A percentile compares a stretch with the other conserved stretches of the same genome.
Evolutionary conservation across 2,113 vertebrate species (phyloP).

Genomic region (Jaculus jaculus): DNA sequence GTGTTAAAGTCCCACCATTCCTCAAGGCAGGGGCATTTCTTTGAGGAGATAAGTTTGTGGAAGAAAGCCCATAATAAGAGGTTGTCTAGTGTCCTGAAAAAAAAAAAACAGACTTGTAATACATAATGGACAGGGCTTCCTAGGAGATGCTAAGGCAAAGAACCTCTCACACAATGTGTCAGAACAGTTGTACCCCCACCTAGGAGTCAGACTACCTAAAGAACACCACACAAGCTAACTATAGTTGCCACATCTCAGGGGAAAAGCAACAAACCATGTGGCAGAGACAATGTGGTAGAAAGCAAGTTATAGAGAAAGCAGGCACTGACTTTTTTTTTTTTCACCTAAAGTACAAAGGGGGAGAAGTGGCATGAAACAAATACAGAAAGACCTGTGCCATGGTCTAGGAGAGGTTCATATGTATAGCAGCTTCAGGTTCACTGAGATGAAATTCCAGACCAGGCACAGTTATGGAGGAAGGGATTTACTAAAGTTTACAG

Average conservation of each 20-base stretch:
- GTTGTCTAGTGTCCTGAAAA: neutral
- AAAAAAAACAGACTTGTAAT: neutral
- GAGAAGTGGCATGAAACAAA: neutral
- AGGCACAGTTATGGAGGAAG: no score
- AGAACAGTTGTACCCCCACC: neutral
- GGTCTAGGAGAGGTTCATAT: neutral
- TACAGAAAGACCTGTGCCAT: neutral
- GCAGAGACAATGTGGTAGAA: neutral
- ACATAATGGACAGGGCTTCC: neutral
- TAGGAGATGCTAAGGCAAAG: neutral
- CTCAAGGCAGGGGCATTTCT: neutral
- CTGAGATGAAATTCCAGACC: no score
- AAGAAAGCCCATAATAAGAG: neutral
- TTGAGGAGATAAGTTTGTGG: neutral
- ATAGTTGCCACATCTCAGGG: no score
- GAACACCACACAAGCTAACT: neutral
- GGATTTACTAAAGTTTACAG: no score
- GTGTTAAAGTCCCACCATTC: neutral
- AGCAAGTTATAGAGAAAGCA: neutral
- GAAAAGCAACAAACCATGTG: rapidly evolving
- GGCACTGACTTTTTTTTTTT: no score
- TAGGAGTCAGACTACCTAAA: neutral
- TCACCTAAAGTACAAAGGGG: neutral
- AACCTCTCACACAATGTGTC: neutral
- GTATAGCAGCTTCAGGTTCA: no score